Evolutionary conservation across 2,797 vertebrate genomes (phyloP).

Genomic region (Squalus acanthias): DNA sequence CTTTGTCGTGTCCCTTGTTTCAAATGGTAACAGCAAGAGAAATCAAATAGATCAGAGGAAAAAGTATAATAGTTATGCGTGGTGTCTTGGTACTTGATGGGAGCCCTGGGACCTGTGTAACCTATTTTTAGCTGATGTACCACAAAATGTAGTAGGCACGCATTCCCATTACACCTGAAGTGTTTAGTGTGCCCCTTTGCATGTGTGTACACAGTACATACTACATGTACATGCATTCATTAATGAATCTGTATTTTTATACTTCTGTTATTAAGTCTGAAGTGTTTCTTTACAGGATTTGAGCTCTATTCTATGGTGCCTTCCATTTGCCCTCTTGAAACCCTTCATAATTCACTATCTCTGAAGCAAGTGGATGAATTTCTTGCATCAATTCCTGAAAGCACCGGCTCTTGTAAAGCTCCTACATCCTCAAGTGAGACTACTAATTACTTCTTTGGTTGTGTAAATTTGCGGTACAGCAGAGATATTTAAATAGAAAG

Average conservation of each 20-base stretch:
- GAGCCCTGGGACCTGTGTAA: neutral
- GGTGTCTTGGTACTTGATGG: neutral
- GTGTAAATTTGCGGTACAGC: neutral
- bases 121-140: neutral
- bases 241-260: slow-evolving; percentile 42
- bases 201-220: slow-evolving; percentile 43
- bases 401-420: neutral
- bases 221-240: neutral
- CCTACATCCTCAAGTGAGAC: slow-evolving; percentile 61
- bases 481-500: neutral
- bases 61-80: neutral
- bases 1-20: neutral
- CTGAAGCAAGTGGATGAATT: slow-evolving; percentile 86
- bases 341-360: slow-evolving; percentile 80
- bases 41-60: neutral
- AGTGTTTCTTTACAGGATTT: slow-evolving; percentile 64
- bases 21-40: too few species aligned
- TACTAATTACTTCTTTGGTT: neutral
- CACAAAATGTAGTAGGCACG: neutral
- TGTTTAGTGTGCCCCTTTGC: slow-evolving; percentile 43
- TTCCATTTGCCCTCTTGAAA: slow-evolving; percentile 83
- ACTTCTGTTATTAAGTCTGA: slow-evolving; percentile 19
- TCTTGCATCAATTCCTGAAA: slow-evolving; percentile 63
- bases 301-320: slow-evolving; percentile 87
- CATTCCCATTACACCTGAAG: slow-evolving; percentile 43